Percentiles rank a stretch among this genome's conserved stretches.
phyloP scores from a whole-genome alignment of 2,113 vertebrate genomes.

The Lethenteron camtschaticum region DNA sequence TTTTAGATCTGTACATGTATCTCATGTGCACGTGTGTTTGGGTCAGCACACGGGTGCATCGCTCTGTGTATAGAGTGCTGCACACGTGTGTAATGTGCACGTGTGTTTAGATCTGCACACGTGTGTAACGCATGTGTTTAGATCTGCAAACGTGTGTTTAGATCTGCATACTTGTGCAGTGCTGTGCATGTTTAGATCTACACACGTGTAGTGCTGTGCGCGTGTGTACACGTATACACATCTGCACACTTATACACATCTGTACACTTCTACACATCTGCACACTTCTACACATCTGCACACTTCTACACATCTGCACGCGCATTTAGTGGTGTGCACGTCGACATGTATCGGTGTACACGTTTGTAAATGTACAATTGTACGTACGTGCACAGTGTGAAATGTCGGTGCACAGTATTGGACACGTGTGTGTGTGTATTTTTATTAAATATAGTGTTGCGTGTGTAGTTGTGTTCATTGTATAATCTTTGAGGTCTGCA shows the following conservation, averaged over 20 bases:
- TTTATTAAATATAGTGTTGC: background rate
- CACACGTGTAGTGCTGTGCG: background rate
- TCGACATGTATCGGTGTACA: background rate
- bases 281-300: background rate
- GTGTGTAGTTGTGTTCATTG: background rate
- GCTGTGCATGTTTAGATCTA: background rate
- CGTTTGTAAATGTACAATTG: background rate
- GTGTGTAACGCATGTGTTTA: background rate
- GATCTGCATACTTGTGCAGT: background rate
- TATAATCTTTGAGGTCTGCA: background rate
- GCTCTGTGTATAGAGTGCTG: no score
- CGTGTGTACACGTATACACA: background rate
- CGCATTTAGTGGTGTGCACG: background rate
- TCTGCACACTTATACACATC: background rate
- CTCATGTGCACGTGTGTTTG: no score
- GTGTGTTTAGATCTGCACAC: background rate
- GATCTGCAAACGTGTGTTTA: background rate
- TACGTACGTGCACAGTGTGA: background rate
- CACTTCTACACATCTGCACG: background rate
- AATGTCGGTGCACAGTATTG: background rate
- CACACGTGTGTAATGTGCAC: background rate
- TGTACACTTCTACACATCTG: no score
- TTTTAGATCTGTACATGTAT: no score
- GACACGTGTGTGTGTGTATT: background rate
- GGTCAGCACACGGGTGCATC: no score